phyloP scores from a whole-genome alignment of 2,888 invertebrate species.

The Drepanosiphum platanoidis region DNA sequence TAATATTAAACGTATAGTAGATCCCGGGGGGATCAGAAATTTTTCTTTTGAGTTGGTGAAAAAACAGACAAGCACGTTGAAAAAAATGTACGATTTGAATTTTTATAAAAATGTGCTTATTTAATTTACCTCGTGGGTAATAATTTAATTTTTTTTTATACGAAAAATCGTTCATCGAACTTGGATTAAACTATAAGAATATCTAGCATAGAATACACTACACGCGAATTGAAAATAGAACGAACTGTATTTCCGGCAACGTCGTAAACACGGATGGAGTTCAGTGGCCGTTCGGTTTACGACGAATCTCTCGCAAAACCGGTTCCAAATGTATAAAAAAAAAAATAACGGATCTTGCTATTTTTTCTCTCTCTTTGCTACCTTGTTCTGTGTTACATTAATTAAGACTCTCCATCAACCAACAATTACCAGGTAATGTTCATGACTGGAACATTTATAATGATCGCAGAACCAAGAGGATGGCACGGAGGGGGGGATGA shows the following conservation, averaged over 20 bases:
- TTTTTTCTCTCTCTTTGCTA: conserved; percentile 28
- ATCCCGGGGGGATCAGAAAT: no score
- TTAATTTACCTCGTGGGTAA: no score
- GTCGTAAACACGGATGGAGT: conserved; percentile 38
- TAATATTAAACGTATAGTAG: no score
- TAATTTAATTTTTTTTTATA: no score
- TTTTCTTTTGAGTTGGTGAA: no score
- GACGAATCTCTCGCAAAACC: conserved; percentile 51
- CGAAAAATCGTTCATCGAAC: not conserved
- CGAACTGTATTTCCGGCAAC: conserved; percentile 53
- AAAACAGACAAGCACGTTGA: no score
- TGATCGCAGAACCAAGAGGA: not conserved
- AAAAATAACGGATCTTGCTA: conserved; percentile 57
- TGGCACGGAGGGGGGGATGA: not conserved
- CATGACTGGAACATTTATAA: conserved; percentile 57
- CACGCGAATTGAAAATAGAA: conserved; percentile 15
- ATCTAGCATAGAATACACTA: not conserved
- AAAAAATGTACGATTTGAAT: no score
- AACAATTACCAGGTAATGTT: conserved; percentile 50
- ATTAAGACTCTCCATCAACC: conserved; percentile 33
- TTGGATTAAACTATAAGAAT: not conserved
- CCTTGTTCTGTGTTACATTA: conserved; percentile 23
- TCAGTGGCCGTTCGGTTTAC: conserved; percentile 54
- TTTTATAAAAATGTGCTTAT: no score
- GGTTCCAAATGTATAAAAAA: conserved; percentile 63